These are phyloP conservation scores for Pimephales promelas DNA, from an alignment of 2,113 vertebrate species.

Conservation along the genomic window DNA sequence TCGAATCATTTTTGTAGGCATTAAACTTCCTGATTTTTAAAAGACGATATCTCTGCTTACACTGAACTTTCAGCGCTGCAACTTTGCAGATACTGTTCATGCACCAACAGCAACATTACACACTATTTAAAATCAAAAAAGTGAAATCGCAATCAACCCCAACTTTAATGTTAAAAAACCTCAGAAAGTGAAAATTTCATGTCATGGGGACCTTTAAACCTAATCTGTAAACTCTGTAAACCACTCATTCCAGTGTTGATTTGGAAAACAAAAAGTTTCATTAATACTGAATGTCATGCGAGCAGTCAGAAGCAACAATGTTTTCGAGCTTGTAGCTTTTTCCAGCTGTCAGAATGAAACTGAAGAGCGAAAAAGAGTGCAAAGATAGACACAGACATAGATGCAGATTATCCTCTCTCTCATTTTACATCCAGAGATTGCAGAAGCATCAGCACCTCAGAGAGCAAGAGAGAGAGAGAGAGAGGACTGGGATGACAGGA, in stretches of 20 bases:
- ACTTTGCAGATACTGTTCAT: too few species aligned
- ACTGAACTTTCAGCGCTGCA: too few species aligned
- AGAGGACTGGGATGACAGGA: slow-evolving; percentile 29
- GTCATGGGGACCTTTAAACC: too few species aligned
- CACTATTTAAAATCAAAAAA: too few species aligned
- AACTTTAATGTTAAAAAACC: too few species aligned
- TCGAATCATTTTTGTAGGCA: too few species aligned
- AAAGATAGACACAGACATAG: slow-evolving; percentile 20
- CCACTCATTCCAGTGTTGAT: slow-evolving; percentile 24
- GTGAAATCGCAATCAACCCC: too few species aligned
- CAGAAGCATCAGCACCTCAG: slow-evolving; percentile 51
- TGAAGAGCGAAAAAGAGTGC: slow-evolving; percentile 1
- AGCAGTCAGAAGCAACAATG: slow-evolving; percentile 11
- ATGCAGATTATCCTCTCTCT: slow-evolving; percentile 47
- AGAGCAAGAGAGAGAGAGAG: slow-evolving; percentile 49
- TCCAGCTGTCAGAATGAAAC: slow-evolving; percentile 15
- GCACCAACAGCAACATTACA: too few species aligned
- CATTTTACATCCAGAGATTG: slow-evolving; percentile 36
- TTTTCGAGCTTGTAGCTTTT: background rate
- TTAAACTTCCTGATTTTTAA: too few species aligned
- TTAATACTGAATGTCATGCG: slow-evolving; percentile 8
- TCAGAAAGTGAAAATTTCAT: too few species aligned
- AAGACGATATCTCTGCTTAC: too few species aligned
- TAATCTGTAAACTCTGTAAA: slow-evolving; percentile 10
- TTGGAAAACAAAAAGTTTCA: slow-evolving; percentile 42